These are phyloP conservation scores for Sebastes paucispinis DNA, from an alignment of 2,797 vertebrate species.

Conservation along the genomic window DNA sequence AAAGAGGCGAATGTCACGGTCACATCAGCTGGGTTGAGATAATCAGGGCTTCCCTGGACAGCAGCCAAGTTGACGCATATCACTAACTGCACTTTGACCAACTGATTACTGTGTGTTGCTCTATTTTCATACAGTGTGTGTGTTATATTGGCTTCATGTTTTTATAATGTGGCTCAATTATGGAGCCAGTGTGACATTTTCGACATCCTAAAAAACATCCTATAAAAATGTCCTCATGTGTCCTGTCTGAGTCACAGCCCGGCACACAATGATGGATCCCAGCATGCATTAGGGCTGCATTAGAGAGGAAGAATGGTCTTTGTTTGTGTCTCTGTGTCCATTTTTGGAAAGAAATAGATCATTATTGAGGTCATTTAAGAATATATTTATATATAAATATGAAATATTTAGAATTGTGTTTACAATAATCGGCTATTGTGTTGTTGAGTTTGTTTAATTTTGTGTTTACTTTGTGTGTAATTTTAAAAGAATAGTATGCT, in stretches of 20 bases:
- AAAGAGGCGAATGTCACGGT: slow-evolving; percentile 50
- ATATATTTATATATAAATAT: neutral
- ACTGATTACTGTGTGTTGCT: neutral
- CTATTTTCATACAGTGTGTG: neutral
- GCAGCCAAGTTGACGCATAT: slow-evolving; percentile 14
- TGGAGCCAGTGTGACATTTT: neutral
- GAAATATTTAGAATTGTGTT: neutral
- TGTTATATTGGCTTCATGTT: neutral
- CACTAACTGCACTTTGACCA: slow-evolving; percentile 15
- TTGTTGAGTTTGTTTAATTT: neutral
- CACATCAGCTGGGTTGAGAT: slow-evolving; percentile 71
- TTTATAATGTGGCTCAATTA: neutral
- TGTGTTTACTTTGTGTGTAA: neutral
- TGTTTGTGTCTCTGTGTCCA: neutral
- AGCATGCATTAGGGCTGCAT: neutral
- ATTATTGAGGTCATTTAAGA: no score
- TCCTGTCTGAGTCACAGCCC: slow-evolving; percentile 10
- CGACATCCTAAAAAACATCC: neutral
- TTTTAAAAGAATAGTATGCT: neutral
- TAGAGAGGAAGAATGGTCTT: neutral
- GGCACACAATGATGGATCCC: neutral
- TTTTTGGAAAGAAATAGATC: neutral
- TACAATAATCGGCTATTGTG: neutral
- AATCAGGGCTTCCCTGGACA: slow-evolving; percentile 25
- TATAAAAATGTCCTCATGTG: neutral